A percentile compares a stretch with the other conserved stretches of the same genome.
These are phyloP conservation scores for Phyto melanocephala DNA, from an alignment of 2,888 invertebrate genomes.

Conservation along the genomic window DNA sequence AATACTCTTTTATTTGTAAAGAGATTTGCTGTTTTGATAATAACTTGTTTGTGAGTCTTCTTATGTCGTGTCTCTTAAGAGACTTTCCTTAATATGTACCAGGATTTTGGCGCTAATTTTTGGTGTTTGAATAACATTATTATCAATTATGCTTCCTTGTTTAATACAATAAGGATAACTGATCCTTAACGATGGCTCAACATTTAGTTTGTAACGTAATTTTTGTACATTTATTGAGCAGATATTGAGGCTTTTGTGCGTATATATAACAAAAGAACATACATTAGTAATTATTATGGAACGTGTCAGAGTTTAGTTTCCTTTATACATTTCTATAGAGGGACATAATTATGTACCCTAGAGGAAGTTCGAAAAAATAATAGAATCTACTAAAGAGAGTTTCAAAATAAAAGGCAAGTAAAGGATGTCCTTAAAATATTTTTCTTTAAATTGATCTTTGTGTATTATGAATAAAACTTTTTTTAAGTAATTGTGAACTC, in stretches of 20 bases:
- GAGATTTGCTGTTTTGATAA: not conserved
- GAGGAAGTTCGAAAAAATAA: not conserved
- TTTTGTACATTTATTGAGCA: slow-evolving; percentile 30
- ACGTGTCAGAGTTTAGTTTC: slow-evolving; percentile 52
- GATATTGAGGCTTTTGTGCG: slow-evolving; percentile 45
- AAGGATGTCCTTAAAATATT: not conserved
- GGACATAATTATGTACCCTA: slow-evolving; percentile 19
- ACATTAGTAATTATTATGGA: slow-evolving; percentile 56
- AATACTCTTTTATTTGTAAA: not conserved
- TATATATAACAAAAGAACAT: slow-evolving; percentile 33
- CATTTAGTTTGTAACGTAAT: slow-evolving; percentile 53
- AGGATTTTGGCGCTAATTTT: not conserved
- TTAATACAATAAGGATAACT: slow-evolving; percentile 8
- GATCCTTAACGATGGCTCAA: slow-evolving; percentile 22
- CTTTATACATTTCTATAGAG: slow-evolving; percentile 1
- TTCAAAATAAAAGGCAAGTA: not conserved
- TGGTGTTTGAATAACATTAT: not conserved
- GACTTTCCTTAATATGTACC: not conserved
- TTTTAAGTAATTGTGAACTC: no score
- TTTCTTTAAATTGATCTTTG: not conserved
- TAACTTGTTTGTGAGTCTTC: not conserved
- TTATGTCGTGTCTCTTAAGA: not conserved
- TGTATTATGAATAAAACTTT: no score
- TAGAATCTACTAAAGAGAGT: slow-evolving; percentile 13
- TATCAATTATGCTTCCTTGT: not conserved